Conservation (phyloP, 2,888 invertebrate genomes). For the Trissoscelio sp. region DNA sequence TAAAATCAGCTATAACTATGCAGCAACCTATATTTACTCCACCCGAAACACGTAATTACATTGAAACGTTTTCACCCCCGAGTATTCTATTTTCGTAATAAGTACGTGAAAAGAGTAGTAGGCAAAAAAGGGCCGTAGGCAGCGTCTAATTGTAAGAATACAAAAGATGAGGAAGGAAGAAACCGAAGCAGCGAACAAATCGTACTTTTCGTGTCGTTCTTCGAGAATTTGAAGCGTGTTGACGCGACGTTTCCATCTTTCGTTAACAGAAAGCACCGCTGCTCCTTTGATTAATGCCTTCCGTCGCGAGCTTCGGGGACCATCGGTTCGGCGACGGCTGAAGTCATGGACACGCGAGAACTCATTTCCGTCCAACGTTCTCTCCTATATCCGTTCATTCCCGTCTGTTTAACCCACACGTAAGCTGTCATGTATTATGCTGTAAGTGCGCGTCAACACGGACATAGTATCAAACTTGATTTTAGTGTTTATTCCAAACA, state of each 20-base stretch:
- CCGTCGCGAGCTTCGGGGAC: slow-evolving; percentile 51
- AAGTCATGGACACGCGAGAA: slow-evolving; percentile 78
- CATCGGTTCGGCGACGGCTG: slow-evolving; percentile 72
- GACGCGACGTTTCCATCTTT: slow-evolving; percentile 73
- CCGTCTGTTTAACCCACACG: slow-evolving; percentile 29
- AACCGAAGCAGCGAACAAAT: slow-evolving; percentile 11
- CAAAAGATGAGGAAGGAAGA: slow-evolving; percentile 16
- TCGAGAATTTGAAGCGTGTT: slow-evolving; percentile 69
- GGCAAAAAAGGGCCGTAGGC: slow-evolving; percentile 24
- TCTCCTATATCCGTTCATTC: slow-evolving; percentile 57
- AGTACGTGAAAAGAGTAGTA: slow-evolving; percentile 26
- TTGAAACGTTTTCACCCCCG: slow-evolving; percentile 30
- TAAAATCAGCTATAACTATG: slow-evolving; percentile 23
- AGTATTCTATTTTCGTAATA: slow-evolving; percentile 50
- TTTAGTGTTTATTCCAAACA: slow-evolving; percentile 13
- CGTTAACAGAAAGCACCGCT: slow-evolving; percentile 74
- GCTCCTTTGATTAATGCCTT: slow-evolving; percentile 80
- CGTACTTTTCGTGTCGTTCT: not conserved
- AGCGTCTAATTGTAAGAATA: slow-evolving; percentile 27
- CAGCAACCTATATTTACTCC: slow-evolving; percentile 28
- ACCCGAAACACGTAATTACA: slow-evolving; percentile 41
- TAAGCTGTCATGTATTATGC: slow-evolving; percentile 28
- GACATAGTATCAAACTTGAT: slow-evolving; percentile 12
- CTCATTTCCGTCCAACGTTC: slow-evolving; percentile 78
- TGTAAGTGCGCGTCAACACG: slow-evolving; percentile 11